These are phyloP conservation scores for Agapostemon virescens DNA, from an alignment of 2,888 invertebrate species.

Conservation along the genomic window DNA sequence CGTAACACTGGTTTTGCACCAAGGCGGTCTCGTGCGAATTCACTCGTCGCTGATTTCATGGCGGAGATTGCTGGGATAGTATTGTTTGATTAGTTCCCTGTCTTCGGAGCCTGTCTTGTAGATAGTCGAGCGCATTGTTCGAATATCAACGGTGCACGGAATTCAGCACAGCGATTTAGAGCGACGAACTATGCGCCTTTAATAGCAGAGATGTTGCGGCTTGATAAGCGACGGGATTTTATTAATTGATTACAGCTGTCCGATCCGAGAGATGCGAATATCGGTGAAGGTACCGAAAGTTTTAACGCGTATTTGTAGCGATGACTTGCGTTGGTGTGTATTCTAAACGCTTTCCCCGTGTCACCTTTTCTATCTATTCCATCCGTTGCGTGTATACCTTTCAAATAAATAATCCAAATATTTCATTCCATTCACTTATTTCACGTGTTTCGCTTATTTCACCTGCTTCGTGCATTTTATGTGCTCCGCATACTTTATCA, in stretches of 20 bases:
- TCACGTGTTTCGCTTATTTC: neutral
- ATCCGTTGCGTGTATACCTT: neutral
- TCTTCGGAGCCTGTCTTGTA: slow-evolving; percentile 1
- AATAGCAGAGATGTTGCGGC: neutral
- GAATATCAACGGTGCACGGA: slow-evolving; percentile 6
- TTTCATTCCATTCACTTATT: slow-evolving; percentile 4
- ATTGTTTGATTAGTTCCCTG: slow-evolving; percentile 12
- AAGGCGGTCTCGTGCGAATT: neutral
- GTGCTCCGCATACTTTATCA: slow-evolving; percentile 1
- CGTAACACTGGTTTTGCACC: neutral
- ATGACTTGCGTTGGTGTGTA: neutral
- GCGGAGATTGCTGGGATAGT: slow-evolving; percentile 3
- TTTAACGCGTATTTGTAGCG: neutral
- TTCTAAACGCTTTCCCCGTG: neutral
- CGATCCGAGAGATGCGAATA: neutral
- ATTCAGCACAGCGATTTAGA: slow-evolving; percentile 2
- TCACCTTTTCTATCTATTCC: neutral
- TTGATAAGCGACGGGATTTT: neutral
- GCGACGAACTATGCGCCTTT: slow-evolving; percentile 7
- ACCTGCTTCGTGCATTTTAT: neutral
- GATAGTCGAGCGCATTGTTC: slow-evolving; percentile 8
- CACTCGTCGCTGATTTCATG: neutral
- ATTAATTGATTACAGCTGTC: neutral
- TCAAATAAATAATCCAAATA: neutral
- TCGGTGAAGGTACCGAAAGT: neutral